Base-by-base conservation (phyloP, 2,113 vertebrate genomes). In the Gopherus flavomarginatus region DNA sequence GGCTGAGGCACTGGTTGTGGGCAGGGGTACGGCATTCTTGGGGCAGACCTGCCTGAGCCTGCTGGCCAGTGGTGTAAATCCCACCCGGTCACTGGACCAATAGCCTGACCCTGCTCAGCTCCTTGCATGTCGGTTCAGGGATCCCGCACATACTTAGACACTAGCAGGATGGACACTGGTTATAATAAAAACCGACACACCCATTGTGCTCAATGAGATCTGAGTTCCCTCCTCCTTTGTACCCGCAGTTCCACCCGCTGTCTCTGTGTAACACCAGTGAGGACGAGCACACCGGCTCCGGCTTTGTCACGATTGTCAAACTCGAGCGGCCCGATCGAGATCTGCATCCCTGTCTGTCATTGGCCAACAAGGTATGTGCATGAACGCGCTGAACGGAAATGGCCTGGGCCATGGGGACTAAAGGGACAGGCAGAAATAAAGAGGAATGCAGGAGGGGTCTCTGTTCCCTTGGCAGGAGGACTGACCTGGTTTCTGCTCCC, bases 221-320 rank as follows among this genome's bases (percentile, higher is more conserved):
- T 96, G 92, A 96, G n/a, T 52, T 21, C 83, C 27, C 24, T 11
- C 77, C 88, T 87, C 54, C 86, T 87, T 94, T 85, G 81, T 26
- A 94, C 88, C 81, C 49, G 1, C 98, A 99, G 99, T 99, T 99
- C 95, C 99, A 99, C 97, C 99, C 99, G 1, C 97, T 99, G 87
- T 99, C 99, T 97, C 98, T 99, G 97, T 99, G 99, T 98, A 99
- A 99, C 97, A 99, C 99, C 93, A 99, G 99, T 1, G 99, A 99
- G 83, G 99, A 99, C 88, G 99, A 99, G n/a, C 99, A 99, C 54
- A 99, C 99, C 3, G 99, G 99, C 17, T 98, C 98, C 0, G 98
- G 98, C 83, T 99, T 99, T 97, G 99, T 99, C 99, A 99, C 99
- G 98, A 99, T 99, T 5, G 99, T 99, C 98, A 99, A 99, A 97